Conservation (phyloP, 2,888 invertebrate species). For the Calameuta idolon region DNA sequence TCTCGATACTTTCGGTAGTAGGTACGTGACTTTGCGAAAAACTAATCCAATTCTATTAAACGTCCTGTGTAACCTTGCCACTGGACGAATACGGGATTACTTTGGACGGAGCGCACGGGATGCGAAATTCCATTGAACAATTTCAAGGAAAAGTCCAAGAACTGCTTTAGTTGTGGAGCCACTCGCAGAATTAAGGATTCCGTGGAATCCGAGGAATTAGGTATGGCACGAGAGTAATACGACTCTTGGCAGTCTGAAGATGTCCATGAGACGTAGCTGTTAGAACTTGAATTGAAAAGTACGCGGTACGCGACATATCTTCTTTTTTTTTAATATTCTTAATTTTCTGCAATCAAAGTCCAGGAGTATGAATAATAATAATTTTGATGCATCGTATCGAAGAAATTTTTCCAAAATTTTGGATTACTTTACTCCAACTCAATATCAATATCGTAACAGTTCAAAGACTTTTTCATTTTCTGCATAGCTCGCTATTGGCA, state of each 20-base stretch:
- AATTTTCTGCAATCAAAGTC: neutral
- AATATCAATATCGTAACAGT: neutral
- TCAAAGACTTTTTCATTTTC: neutral
- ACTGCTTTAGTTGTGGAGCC: neutral
- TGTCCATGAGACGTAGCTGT: neutral
- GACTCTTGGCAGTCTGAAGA: neutral
- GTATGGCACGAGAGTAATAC: neutral
- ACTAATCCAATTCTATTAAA: neutral
- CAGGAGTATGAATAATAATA: neutral
- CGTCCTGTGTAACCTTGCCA: neutral
- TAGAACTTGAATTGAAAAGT: neutral
- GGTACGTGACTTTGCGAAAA: neutral
- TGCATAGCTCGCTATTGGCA: neutral
- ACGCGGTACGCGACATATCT: neutral
- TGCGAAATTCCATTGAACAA: slow-evolving; percentile 1
- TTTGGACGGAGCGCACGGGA: neutral
- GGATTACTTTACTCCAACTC: neutral
- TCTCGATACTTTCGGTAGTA: neutral
- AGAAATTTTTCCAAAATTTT: neutral
- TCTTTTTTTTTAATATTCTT: neutral
- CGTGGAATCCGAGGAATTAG: slow-evolving; percentile 1
- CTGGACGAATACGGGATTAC: neutral
- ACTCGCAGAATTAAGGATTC: slow-evolving; percentile 4
- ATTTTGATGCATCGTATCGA: neutral
- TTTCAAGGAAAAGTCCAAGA: neutral